phyloP scores from a whole-genome alignment of 2,797 vertebrate species.

The Trematomus bernacchii region DNA sequence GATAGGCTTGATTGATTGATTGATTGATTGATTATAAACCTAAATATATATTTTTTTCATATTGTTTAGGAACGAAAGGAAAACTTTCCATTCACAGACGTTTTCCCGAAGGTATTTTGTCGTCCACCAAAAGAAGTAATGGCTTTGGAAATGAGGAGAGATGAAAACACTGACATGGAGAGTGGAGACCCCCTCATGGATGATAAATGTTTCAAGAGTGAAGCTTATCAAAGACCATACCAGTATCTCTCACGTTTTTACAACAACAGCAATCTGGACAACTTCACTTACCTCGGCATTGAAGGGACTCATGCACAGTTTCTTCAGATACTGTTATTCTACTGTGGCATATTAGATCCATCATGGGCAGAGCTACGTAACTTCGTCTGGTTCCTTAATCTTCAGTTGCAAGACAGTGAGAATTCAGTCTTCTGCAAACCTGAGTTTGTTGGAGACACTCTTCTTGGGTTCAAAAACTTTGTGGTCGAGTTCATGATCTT shows the following conservation, averaged over 20 bases:
- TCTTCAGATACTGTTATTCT: conserved; percentile 87
- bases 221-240: conserved; percentile 91
- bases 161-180: background rate
- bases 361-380: conserved; percentile 92
- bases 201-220: conserved; percentile 83
- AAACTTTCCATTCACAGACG: conserved; percentile 81
- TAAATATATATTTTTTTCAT: conserved; percentile 1
- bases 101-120: conserved; percentile 90
- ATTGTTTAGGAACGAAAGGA: conserved; percentile 66
- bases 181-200: conserved; percentile 86
- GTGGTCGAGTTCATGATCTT: conserved; percentile 94
- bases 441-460: conserved; percentile 81
- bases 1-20: background rate
- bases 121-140: conserved; percentile 90
- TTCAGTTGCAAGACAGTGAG: conserved; percentile 90
- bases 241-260: conserved; percentile 90
- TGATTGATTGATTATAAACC: background rate
- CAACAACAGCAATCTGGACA: conserved; percentile 77
- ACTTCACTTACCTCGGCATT: conserved; percentile 79
- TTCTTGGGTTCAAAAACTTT: conserved; percentile 91
- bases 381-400: conserved; percentile 90
- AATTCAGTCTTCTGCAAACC: conserved; percentile 88
- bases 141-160: conserved; percentile 67
- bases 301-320: conserved; percentile 88
- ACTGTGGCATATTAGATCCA: conserved; percentile 89